phyloP scores from a whole-genome alignment of 2,113 vertebrate species.

The Jacana jacana region DNA sequence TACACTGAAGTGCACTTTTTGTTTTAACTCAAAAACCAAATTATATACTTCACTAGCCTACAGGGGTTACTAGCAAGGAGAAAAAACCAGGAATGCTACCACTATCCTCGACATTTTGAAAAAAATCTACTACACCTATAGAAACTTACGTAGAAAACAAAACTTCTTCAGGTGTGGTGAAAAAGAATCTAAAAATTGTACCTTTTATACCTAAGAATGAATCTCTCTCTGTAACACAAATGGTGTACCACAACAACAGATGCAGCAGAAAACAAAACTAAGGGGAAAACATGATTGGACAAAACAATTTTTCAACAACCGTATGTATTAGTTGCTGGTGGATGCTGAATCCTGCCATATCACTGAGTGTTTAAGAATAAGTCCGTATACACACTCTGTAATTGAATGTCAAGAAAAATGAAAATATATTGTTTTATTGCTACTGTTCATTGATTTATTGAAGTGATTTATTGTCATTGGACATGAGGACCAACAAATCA shows the following conservation, averaged over 20 bases:
- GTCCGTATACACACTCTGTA: conserved; percentile 72
- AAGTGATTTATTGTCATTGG: conserved; percentile 80
- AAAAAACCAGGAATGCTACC: neutral
- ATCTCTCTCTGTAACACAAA: neutral
- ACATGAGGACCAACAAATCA: conserved; percentile 77
- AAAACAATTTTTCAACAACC: conserved; percentile 6
- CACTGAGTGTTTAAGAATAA: conserved; percentile 74
- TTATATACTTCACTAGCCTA: neutral
- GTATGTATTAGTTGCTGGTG: conserved; percentile 25
- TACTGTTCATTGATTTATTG: conserved; percentile 81
- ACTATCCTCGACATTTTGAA: neutral
- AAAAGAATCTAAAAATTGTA: neutral
- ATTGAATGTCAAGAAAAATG: conserved; percentile 84
- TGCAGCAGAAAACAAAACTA: neutral
- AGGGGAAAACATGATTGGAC: neutral
- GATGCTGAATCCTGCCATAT: conserved; percentile 56
- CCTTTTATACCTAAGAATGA: neutral
- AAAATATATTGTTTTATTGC: conserved; percentile 85
- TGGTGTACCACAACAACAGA: neutral
- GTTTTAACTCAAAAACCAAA: neutral
- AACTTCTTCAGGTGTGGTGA: neutral
- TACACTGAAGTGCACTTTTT: neutral
- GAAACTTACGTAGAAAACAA: neutral
- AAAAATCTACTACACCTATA: neutral
- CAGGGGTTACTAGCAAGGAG: neutral